Base-by-base conservation (phyloP, 2,113 vertebrate species). In the Scalopus aquaticus region DNA sequence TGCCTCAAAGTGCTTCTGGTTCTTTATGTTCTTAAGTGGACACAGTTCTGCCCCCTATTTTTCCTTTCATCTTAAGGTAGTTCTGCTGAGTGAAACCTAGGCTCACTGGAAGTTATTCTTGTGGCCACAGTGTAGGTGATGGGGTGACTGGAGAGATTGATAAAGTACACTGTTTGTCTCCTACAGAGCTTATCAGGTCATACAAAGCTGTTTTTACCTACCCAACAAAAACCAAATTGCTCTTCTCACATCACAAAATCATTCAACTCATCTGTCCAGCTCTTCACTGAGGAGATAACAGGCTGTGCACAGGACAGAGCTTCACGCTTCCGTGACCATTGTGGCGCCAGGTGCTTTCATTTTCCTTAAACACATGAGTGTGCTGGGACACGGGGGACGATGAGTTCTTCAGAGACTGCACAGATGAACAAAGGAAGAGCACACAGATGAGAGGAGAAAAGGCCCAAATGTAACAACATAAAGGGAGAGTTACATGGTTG, bases 171-270 rank as follows among this genome's bases (percentile, higher is more conserved):
- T 19, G 39, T 82, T 88, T 46, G 39, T 78, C 86, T 81, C 72
- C 60, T 37, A 65, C 62, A 64, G 70, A 91, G 35, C 76, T 15
- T 54, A 69, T 20, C 28, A 82, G 24, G 56, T 79, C 56, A 81
- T 69, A 58, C 39, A 90, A 87, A 82, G 72, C 37, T 9, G 32
- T 51, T 87, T 74, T 74, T 93, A 80, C 39, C 49, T 94, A 37
- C 44, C 81, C 62, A 92, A 56, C 24, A 78, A 84, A 93, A 82
- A 13, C 2, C 69, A 82, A 83, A 67, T 83, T 93, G 39, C 20
- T 89, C 42, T 91, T 87, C 39, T 91, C 54, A 58, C 24, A 5
- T 26, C 7, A 12, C 24, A 84, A 49, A 49, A 67, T 39, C 54
- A 56, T 80, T 80, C 1, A 0, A 19, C n/a, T 42, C 1, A 16